Conservation (phyloP, 2,797 vertebrate species). For the Sternarchorhynchus goeldii region DNA sequence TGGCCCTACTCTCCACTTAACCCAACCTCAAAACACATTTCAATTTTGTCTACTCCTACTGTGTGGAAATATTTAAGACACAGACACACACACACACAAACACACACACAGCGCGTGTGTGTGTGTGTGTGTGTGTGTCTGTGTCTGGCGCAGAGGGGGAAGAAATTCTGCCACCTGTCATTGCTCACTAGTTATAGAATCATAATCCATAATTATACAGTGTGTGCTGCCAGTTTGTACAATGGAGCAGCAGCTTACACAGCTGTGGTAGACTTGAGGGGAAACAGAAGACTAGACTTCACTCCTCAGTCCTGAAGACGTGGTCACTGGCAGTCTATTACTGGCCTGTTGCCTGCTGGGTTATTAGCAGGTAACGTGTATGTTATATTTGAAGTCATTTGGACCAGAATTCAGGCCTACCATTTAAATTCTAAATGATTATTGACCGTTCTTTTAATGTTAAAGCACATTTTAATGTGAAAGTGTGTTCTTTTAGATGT, state of each 20-base stretch:
- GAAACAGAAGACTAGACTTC: not conserved
- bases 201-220: not conserved
- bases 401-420: not conserved
- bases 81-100: too few species aligned
- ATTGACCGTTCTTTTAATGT: not conserved
- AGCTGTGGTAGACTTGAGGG: not conserved
- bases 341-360: not conserved
- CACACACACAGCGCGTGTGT: too few species aligned
- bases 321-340: not conserved
- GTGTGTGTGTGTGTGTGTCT: not conserved
- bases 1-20: too few species aligned
- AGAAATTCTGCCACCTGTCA: not conserved
- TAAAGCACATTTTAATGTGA: not conserved
- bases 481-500: not conserved
- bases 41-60: slow-evolving; percentile 56
- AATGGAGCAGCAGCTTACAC: not conserved
- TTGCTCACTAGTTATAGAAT: not conserved
- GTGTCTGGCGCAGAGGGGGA: not conserved
- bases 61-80: not conserved
- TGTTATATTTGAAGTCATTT: not conserved
- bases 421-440: not conserved
- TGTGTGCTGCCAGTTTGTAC: not conserved
- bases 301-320: too few species aligned
- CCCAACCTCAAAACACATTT: too few species aligned
- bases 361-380: not conserved